Evolutionary conservation across 37 sponge, comb jelly and placozoan species (phyloP), one percentile per base, ranked within the genome.

Genomic region (Beroe forskalii): DNA sequence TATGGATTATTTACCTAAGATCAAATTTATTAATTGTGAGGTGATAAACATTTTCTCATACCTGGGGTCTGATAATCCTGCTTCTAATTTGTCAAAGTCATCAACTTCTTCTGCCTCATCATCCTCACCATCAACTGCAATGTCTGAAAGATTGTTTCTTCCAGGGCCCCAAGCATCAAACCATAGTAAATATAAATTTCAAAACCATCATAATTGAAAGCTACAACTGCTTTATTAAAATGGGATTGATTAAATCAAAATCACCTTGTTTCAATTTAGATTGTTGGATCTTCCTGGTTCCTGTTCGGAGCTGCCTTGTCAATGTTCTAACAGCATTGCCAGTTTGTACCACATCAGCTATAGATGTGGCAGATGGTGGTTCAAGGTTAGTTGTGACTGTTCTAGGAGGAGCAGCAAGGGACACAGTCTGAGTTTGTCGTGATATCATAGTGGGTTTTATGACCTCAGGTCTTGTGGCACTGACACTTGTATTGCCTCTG

Each of bases 301-400:
- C 86, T 23, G 86, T 80, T 17, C 86, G 1, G 30, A 80, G 55
- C 48, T 80, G 86, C 55, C 86, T 41, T 28, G 86, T 80, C n/a
- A 80, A 4, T 25, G 86, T 80, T 27, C 86, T 41, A 4, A 37
- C 86, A 38, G 44, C 22, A 20, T 35, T 80, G 1, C 8, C 30
- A 2, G 33, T 37, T 64, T 64, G 25, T 8, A 64, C 4, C 55
- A 48, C 55, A 48, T 12, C 55, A 48, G 12, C 55, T 17, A 48
- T 48, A 17, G 55, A 48, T 69, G 72, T 27, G 38, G 32, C 39
- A 4, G 27, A 32, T 6, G 32, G 8, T 32, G 27, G 72, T 12
- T 1, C 32, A 27, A 69, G 27, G 4, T 69, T 2, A 6, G 31
- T 8, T 64, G 25, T 8, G 33, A 69, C 32, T 8, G 20, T 30